phyloP scores from a whole-genome alignment of 2,888 invertebrate genomes.

The Aelia acuminata region DNA sequence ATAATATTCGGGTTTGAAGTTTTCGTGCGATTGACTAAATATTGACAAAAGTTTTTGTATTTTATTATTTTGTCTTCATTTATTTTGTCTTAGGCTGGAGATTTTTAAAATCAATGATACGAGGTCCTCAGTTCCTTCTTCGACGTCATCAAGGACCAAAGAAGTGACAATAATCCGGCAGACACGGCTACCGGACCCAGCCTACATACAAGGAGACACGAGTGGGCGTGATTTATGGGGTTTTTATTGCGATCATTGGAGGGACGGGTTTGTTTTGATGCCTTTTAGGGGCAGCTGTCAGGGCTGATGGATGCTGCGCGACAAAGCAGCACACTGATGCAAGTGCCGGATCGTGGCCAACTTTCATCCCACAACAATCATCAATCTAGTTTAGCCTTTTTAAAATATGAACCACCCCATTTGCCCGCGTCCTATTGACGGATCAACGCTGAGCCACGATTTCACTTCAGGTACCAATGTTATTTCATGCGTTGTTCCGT shows the following conservation, averaged over 20 bases:
- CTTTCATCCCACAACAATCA: constrained; percentile 46
- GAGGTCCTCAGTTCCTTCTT: neutral
- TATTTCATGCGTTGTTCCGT: neutral
- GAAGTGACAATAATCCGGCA: constrained; percentile 13
- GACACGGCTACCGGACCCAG: constrained; percentile 35
- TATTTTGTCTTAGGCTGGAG: neutral
- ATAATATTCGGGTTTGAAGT: too few relatives aligned
- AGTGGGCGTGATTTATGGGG: constrained; percentile 49
- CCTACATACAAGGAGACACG: constrained; percentile 48
- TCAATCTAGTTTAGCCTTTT: constrained; percentile 50
- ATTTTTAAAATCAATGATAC: neutral
- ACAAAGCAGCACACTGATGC: constrained; percentile 26
- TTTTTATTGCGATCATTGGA: constrained; percentile 29
- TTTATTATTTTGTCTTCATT: too few relatives aligned
- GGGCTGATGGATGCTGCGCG: constrained; percentile 21
- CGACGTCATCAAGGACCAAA: neutral
- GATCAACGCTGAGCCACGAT: neutral
- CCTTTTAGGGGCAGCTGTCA: constrained; percentile 53
- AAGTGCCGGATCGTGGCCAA: constrained; percentile 51
- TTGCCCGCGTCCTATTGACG: constrained; percentile 38
- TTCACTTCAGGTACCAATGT: neutral
- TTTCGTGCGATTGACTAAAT: too few relatives aligned
- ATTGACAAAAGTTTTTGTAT: too few relatives aligned
- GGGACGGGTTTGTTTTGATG: constrained; percentile 50
- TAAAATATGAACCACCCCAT: constrained; percentile 44